These are phyloP conservation scores for Dryadula phaetusa DNA, from an alignment of 2,888 invertebrate species.

Conservation along the genomic window DNA sequence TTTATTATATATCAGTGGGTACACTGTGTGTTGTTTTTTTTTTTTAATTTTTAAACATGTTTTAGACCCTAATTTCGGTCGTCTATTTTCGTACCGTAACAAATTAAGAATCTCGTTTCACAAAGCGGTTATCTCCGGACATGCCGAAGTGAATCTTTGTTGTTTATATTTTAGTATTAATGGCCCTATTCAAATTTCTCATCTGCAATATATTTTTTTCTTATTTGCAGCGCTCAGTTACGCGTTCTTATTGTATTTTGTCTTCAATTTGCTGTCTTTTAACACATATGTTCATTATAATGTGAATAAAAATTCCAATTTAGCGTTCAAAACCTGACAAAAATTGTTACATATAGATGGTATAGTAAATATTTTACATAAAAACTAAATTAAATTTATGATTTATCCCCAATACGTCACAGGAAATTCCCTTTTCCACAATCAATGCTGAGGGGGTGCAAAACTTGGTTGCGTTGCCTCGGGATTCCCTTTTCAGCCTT, in stretches of 20 bases:
- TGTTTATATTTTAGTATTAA: slow-evolving; percentile 31
- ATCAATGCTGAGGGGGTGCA: slow-evolving; percentile 66
- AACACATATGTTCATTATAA: background rate
- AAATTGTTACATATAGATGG: too few relatives aligned
- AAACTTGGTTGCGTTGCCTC: slow-evolving; percentile 55
- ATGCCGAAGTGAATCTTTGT: slow-evolving; percentile 34
- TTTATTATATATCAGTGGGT: too few relatives aligned
- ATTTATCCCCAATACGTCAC: slow-evolving; percentile 55
- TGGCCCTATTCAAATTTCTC: slow-evolving; percentile 17
- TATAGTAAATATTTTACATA: background rate
- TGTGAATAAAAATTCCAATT: background rate
- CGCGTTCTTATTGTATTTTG: background rate
- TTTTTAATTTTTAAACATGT: slow-evolving; percentile 19
- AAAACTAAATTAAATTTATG: slow-evolving; percentile 9
- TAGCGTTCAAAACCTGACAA: background rate
- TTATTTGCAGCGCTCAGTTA: slow-evolving; percentile 1
- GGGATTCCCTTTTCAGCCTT: slow-evolving; percentile 72
- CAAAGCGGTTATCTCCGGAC: slow-evolving; percentile 42
- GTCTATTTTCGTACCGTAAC: slow-evolving; percentile 40
- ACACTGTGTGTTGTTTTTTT: background rate
- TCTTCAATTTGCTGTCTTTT: background rate
- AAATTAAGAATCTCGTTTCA: slow-evolving; percentile 42
- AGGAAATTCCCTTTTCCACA: slow-evolving; percentile 64
- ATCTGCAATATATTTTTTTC: slow-evolving; percentile 14
- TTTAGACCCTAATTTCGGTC: background rate